Evolutionary conservation across 92 coral and sea anemone species (phyloP), one percentile per base, ranked within the genome.

Genomic region (Umimayanthus kanabou): DNA sequence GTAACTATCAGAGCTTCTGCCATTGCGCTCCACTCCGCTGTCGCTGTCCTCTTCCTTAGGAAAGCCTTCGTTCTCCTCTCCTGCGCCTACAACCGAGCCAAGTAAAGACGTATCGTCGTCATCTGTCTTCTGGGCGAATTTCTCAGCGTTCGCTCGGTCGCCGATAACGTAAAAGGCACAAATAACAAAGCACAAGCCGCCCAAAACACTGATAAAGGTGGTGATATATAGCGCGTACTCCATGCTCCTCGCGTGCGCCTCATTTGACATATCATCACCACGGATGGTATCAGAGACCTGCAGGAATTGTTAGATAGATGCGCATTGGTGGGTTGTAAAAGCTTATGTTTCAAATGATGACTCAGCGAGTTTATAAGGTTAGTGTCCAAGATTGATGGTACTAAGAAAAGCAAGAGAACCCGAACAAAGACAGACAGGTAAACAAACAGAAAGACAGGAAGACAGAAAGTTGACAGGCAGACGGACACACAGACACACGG

Each of bases 191-290:
- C 98, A 95, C 47, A 93, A 77, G 22, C 99, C 99, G 20, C 96
- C 95, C 9, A 96, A 66, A 23, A 92, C 92, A 28, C 91, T 81
- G 16, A 95, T 83, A 29, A 96, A 96, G 7, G 98, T 91, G 25
- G 89, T 89, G 79, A 96, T 96, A 84, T 92, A 71, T 55, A 96
- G 89, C 3, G 99, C 92, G 82, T 96, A 96, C 66, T 95, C 98
- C 92, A 96, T 89, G 90, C 98, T 93, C 79, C 75, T 89, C n/a
- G 92, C 95, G 1, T 77, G 92, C 73, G 77, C 97, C 37, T 50
- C 39, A 50, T 39, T 33, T 0, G 88, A 73, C 0, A 14, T 50
- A 15, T 82, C 81, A 18, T 80, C 55, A 14, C 98, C 98, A 82
- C 96, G 61, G 45, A 96, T 92, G 23, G 5, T 49, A 79, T 96